Conservation (phyloP, 2,797 vertebrate species). For the Antrozous pallidus region DNA sequence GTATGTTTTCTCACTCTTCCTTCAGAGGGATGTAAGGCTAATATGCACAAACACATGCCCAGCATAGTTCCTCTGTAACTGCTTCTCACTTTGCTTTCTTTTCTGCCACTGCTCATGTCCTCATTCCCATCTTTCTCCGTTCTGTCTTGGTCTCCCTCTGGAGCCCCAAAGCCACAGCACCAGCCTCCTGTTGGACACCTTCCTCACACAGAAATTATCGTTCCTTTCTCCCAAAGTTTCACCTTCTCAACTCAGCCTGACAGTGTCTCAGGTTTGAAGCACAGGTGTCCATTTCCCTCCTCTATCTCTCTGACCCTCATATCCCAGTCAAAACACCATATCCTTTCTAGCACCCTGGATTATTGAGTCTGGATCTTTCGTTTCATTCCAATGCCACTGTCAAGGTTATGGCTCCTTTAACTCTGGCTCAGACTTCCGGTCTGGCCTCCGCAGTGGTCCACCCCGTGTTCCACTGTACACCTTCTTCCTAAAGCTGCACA, state of each 20-base stretch:
- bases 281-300: too few species aligned
- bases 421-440: background rate
- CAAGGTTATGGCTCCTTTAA: background rate
- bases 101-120: background rate
- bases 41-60: background rate
- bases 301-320: background rate
- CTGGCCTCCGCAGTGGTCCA: background rate
- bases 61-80: background rate
- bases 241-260: accelerated
- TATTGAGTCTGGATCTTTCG: background rate
- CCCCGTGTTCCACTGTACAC: background rate
- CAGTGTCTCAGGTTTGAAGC: background rate
- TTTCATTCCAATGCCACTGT: background rate
- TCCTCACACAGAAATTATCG: background rate
- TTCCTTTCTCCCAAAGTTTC: background rate
- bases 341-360: too few species aligned
- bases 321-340: background rate
- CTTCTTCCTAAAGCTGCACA: background rate
- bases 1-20: background rate
- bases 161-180: background rate
- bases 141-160: background rate
- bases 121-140: background rate
- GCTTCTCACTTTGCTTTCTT: background rate
- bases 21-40: background rate
- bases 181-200: background rate